phyloP scores from a whole-genome alignment of 2,797 vertebrate genomes.

The Enteromius viviparus region DNA sequence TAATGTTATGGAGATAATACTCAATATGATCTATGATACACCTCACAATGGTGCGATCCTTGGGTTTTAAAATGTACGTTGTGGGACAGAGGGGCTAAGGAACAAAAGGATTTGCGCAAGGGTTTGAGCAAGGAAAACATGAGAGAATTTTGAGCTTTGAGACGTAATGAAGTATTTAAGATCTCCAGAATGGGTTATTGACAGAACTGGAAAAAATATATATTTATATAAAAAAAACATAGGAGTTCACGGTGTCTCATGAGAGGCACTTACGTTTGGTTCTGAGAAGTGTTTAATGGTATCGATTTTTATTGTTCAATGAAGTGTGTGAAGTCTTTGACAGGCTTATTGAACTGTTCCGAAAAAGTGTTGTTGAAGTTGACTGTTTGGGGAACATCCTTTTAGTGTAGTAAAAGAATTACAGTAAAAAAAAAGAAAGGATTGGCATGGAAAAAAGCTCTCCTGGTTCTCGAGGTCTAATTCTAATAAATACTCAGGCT shows the following conservation, averaged over 20 bases:
- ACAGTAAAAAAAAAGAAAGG: background rate
- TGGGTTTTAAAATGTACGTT: conserved; percentile 18
- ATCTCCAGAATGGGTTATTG: conserved; percentile 79
- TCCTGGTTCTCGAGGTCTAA: conserved; percentile 68
- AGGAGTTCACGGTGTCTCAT: conserved; percentile 69
- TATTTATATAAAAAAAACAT: conserved; percentile 62
- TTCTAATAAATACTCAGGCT: conserved; percentile 55
- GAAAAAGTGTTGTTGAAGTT: conserved; percentile 54
- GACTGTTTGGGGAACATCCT: conserved; percentile 70
- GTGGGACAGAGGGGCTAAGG: background rate
- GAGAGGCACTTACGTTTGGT: conserved; percentile 73
- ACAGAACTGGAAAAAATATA: conserved; percentile 71
- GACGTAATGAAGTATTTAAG: conserved; percentile 81
- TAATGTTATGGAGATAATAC: conserved; percentile 38
- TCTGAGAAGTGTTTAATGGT: conserved; percentile 79
- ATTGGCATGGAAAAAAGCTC: conserved; percentile 59
- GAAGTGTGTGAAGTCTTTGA: conserved; percentile 79
- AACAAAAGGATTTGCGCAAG: conserved; percentile 37
- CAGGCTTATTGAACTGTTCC: conserved; percentile 76
- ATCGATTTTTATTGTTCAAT: conserved; percentile 81
- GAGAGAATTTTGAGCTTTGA: conserved; percentile 67
- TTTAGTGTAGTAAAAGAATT: conserved; percentile 65
- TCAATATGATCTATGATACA: conserved; percentile 40
- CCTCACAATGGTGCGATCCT: conserved; percentile 13
- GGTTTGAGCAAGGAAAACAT: conserved; percentile 50